Conservation (phyloP, 2,113 vertebrate species). For the Oceanodroma tethys region DNA sequence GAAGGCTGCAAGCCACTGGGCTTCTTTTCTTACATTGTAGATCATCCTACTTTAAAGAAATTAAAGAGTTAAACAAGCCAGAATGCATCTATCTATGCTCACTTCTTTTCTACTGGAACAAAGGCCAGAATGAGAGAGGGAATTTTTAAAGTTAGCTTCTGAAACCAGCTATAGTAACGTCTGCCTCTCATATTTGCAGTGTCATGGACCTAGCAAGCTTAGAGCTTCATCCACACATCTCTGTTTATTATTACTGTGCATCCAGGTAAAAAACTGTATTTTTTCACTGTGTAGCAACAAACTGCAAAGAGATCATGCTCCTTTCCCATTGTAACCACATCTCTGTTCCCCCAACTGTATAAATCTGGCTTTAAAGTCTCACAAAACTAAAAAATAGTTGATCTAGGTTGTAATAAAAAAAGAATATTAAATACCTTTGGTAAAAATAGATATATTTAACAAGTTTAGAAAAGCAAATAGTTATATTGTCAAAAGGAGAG, state of each 20-base stretch:
- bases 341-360: conserved; percentile 57
- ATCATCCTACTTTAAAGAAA: conserved; percentile 31
- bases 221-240: conserved; percentile 11
- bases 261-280: conserved; percentile 27
- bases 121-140: background rate
- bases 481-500: conserved; percentile 77
- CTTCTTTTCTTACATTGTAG: background rate
- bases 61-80: conserved; percentile 51
- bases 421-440: conserved; percentile 89
- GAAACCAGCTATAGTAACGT: background rate
- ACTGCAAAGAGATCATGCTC: conserved; percentile 43
- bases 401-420: conserved; percentile 78
- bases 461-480: conserved; percentile 83
- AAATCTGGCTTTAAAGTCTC: conserved; percentile 72
- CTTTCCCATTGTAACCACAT: conserved; percentile 55
- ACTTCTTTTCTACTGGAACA: background rate
- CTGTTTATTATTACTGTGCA: background rate
- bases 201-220: background rate
- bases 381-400: conserved; percentile 76
- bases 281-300: conserved; percentile 62
- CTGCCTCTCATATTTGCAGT: background rate
- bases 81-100: conserved; percentile 12
- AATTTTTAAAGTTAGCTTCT: background rate
- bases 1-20: background rate
- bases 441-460: conserved; percentile 87